Evolutionary conservation across 2,113 vertebrate species (phyloP).

Genomic region (Neotragus pygmaeus): DNA sequence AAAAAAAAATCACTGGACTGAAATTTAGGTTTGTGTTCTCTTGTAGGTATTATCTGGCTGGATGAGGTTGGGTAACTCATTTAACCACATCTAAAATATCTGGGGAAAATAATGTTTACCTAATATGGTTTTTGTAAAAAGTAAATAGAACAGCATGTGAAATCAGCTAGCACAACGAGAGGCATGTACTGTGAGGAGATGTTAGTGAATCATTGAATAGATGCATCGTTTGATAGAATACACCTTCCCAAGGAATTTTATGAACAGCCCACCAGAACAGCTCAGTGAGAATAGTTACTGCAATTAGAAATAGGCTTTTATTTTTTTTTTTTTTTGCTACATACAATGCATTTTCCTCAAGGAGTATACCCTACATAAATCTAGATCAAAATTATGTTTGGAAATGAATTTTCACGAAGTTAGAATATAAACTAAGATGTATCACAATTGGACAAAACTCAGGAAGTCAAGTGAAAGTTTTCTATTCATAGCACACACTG

Average conservation of each 20-base stretch:
- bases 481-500: constrained; percentile 40
- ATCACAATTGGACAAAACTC: constrained; percentile 40
- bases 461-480: constrained; percentile 48
- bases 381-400: constrained; percentile 6
- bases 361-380: background rate
- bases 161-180: background rate
- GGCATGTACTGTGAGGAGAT: background rate
- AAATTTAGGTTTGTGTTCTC: background rate
- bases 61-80: background rate
- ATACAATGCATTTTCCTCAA: background rate
- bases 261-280: background rate
- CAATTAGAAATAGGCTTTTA: background rate
- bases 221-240: background rate
- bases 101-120: background rate
- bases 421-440: constrained; percentile 23
- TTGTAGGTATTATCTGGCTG: background rate
- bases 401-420: constrained; percentile 25
- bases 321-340: background rate
- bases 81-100: constrained; percentile 32
- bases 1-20: background rate
- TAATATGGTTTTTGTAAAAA: background rate
- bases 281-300: background rate
- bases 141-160: background rate
- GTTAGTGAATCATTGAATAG: background rate
- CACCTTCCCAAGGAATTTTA: background rate